Percentiles rank a stretch among this genome's conserved stretches.
phyloP scores from a whole-genome alignment of 1,140 invertebrate genomes.

The Pseudomyrmex pallidus region DNA sequence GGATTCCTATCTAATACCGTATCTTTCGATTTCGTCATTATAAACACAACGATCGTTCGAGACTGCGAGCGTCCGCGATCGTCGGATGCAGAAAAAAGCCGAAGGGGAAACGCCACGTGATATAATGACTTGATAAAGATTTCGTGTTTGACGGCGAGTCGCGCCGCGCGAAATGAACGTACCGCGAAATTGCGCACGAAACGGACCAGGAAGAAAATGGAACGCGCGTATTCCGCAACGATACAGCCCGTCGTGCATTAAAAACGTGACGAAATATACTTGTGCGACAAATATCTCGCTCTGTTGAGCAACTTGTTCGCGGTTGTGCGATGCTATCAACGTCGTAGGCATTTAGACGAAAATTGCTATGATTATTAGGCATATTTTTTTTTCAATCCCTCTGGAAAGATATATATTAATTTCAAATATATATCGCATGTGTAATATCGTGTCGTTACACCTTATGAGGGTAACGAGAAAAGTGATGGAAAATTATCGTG shows the following conservation, averaged over 20 bases:
- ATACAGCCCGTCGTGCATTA: constrained; percentile 5
- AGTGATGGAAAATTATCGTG: constrained; percentile 57
- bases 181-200: constrained; percentile 35
- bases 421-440: constrained; percentile 5
- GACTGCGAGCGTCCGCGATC: constrained; percentile 21
- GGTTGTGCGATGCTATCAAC: constrained; percentile 30
- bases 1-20: constrained; percentile 71
- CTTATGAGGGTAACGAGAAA: not conserved
- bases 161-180: not conserved
- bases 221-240: constrained; percentile 48
- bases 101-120: not conserved
- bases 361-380: constrained; percentile 15
- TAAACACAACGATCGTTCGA: constrained; percentile 33
- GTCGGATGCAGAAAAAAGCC: not conserved
- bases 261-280: constrained; percentile 34
- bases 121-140: constrained; percentile 1
- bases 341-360: constrained; percentile 15
- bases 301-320: constrained; percentile 36
- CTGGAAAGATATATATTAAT: not conserved
- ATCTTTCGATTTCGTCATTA: constrained; percentile 65
- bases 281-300: constrained; percentile 56
- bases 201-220: constrained; percentile 16
- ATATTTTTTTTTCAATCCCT: not conserved
- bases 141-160: not conserved
- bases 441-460: constrained; percentile 19